Percentiles rank a stretch among this genome's conserved stretches.
Conservation (phyloP, 2,888 invertebrate species). For the Operophtera brumata region DNA sequence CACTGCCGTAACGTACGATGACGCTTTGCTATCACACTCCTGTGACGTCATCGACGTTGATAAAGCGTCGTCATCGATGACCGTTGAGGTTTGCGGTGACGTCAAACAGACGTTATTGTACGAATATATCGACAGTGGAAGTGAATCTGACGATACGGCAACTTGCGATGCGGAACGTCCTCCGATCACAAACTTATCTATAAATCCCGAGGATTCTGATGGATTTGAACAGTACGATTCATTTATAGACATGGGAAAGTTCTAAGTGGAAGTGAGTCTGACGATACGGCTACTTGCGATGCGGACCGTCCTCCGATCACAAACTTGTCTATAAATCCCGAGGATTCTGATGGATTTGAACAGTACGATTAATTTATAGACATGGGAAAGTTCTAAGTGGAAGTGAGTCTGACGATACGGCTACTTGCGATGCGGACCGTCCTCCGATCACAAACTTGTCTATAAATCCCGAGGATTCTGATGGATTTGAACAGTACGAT, state of each 20-base stretch:
- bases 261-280: slow-evolving; percentile 69
- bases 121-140: slow-evolving; percentile 67
- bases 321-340: slow-evolving; percentile 37
- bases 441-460: slow-evolving; percentile 27
- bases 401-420: slow-evolving; percentile 68
- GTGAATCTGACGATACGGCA: slow-evolving; percentile 67
- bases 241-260: slow-evolving; percentile 78
- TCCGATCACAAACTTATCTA: slow-evolving; percentile 27
- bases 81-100: slow-evolving; percentile 36
- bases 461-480: slow-evolving; percentile 51
- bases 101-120: slow-evolving; percentile 40
- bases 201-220: slow-evolving; percentile 55
- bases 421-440: slow-evolving; percentile 55
- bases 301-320: slow-evolving; percentile 33
- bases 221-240: slow-evolving; percentile 76
- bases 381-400: slow-evolving; percentile 76
- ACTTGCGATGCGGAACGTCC: slow-evolving; percentile 53
- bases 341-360: slow-evolving; percentile 66
- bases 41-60: slow-evolving; percentile 60
- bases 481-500: slow-evolving; percentile 73
- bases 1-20: slow-evolving; percentile 53
- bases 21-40: slow-evolving; percentile 68
- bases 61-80: slow-evolving; percentile 41
- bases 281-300: slow-evolving; percentile 65
- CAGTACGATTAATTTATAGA: slow-evolving; percentile 78